Percentiles rank a stretch among this genome's conserved stretches.
Evolutionary conservation across 2,797 vertebrate species (phyloP).

Genomic region (Enteromius trimaculatus): DNA sequence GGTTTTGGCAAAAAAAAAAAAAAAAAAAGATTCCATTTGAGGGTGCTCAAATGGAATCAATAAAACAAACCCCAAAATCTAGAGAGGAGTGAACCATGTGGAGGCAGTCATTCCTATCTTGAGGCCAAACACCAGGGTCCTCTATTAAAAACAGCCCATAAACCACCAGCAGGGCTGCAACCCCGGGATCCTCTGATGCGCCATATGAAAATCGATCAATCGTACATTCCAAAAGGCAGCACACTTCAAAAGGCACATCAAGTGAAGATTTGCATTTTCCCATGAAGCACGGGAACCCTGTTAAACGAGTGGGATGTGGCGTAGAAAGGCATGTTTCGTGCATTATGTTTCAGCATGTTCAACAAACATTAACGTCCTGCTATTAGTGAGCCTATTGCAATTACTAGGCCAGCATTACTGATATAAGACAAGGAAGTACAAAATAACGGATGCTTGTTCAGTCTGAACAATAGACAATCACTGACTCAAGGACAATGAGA

Average conservation of each 20-base stretch:
- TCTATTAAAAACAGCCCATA: slow-evolving; percentile 56
- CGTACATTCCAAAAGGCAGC: slow-evolving; percentile 52
- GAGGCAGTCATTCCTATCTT: slow-evolving; percentile 42
- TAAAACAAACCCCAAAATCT: slow-evolving; percentile 46
- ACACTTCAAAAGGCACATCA: slow-evolving; percentile 58
- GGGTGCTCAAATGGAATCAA: slow-evolving; percentile 39
- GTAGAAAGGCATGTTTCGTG: slow-evolving; percentile 37
- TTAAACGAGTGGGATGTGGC: slow-evolving; percentile 31
- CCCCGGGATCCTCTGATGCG: slow-evolving; percentile 42
- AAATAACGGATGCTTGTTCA: slow-evolving; percentile 7
- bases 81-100: slow-evolving; percentile 36
- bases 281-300: slow-evolving; percentile 19
- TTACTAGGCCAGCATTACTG: slow-evolving; percentile 14
- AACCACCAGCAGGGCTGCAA: slow-evolving; percentile 44
- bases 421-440: slow-evolving; percentile 31
- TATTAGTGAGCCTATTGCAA: slow-evolving; percentile 1
- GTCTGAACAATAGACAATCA: slow-evolving; percentile 26
- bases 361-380: slow-evolving; percentile 40
- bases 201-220: slow-evolving; percentile 60
- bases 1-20: slow-evolving; percentile 12
- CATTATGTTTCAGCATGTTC: slow-evolving; percentile 24
- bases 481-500: slow-evolving; percentile 26
- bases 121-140: slow-evolving; percentile 53
- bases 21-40: neutral
- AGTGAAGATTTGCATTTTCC: slow-evolving; percentile 56